Percentiles rank a stretch among this genome's conserved stretches.
phyloP scores from a whole-genome alignment of 2,888 invertebrate genomes.

The Trilocha varians region DNA sequence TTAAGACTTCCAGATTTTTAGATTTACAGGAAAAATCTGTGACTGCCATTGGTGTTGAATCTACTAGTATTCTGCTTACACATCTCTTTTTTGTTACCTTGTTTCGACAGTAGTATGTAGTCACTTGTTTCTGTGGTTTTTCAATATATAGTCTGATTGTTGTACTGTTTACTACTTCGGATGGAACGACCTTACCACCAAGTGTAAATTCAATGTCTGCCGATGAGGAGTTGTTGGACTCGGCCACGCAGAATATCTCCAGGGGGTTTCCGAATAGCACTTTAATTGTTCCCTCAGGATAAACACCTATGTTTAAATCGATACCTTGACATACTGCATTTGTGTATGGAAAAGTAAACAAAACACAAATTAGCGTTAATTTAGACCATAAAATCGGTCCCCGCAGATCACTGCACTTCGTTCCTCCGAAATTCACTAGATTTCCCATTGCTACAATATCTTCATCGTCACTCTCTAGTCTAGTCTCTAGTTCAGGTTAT shows the following conservation, averaged over 20 bases:
- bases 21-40: slow-evolving; percentile 82
- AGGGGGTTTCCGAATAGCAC: slow-evolving; percentile 75
- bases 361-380: slow-evolving; percentile 46
- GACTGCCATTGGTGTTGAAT: slow-evolving; percentile 75
- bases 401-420: slow-evolving; percentile 41
- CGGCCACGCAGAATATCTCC: slow-evolving; percentile 76
- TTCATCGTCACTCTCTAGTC: slow-evolving; percentile 41
- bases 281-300: slow-evolving; percentile 72
- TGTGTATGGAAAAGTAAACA: slow-evolving; percentile 48
- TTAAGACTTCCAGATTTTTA: slow-evolving; percentile 80
- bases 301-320: slow-evolving; percentile 43
- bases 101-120: slow-evolving; percentile 70
- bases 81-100: slow-evolving; percentile 37
- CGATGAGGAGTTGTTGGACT: slow-evolving; percentile 46
- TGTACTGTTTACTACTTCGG: slow-evolving; percentile 74
- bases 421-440: slow-evolving; percentile 33
- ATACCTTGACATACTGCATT: slow-evolving; percentile 43
- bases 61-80: slow-evolving; percentile 46
- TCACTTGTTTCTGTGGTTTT: slow-evolving; percentile 65
- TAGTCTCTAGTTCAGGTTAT: slow-evolving; percentile 31
- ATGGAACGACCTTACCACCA: slow-evolving; percentile 24
- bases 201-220: slow-evolving; percentile 58
- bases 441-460: slow-evolving; percentile 43
- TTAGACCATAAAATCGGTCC: slow-evolving; percentile 49
- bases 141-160: slow-evolving; percentile 73